Conservation (phyloP, 2,888 invertebrate species). For the Euzophera pinguis region DNA sequence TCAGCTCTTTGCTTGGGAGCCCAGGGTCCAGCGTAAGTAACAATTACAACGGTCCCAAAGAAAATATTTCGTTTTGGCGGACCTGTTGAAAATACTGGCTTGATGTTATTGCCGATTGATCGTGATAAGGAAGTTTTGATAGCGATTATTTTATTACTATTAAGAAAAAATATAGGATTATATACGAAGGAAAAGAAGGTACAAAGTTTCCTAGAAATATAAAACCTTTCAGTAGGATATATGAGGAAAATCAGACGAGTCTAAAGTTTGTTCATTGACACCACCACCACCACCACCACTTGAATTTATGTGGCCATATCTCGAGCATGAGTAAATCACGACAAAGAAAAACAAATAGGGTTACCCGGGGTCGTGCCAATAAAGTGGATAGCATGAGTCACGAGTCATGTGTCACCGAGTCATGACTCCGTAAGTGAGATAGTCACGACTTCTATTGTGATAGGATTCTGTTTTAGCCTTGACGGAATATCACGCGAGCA, state of each 20-base stretch:
- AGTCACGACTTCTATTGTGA: conserved; percentile 17
- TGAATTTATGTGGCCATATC: conserved; percentile 20
- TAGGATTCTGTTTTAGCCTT: not conserved
- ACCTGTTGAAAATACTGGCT: too few relatives aligned
- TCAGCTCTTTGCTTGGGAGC: too few relatives aligned
- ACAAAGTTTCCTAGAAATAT: too few relatives aligned
- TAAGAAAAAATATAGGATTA: too few relatives aligned
- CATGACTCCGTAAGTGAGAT: conserved; percentile 14
- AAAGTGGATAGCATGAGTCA: conserved; percentile 28
- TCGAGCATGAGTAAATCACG: conserved; percentile 15
- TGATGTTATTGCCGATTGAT: too few relatives aligned
- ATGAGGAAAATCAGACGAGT: not conserved
- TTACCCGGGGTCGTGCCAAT: conserved; percentile 28
- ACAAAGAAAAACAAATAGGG: conserved; percentile 28
- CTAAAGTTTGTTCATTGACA: not conserved
- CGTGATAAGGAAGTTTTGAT: too few relatives aligned
- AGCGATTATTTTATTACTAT: too few relatives aligned
- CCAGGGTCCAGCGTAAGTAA: too few relatives aligned
- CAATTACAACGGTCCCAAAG: too few relatives aligned
- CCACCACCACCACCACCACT: conserved; percentile 19
- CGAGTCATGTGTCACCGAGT: conserved; percentile 34
- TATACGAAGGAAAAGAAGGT: too few relatives aligned
- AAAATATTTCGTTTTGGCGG: too few relatives aligned
- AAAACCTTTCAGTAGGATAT: not conserved
- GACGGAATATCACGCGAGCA: too few relatives aligned